phyloP scores from a whole-genome alignment of 2,797 vertebrate genomes.

The Anguilla anguilla region DNA sequence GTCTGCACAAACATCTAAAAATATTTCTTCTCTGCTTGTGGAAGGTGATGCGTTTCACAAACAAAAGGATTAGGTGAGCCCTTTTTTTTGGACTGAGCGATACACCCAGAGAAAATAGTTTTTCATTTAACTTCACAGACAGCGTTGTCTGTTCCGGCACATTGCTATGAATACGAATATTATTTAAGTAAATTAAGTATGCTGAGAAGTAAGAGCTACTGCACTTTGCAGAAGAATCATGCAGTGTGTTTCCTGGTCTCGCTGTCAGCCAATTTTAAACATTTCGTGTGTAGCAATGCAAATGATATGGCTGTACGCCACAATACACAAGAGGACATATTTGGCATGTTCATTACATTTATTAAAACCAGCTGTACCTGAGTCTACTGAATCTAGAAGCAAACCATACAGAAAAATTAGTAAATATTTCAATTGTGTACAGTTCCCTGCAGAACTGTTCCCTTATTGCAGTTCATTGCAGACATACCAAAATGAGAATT shows the following conservation, averaged over 20 bases:
- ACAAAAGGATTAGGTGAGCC: not conserved
- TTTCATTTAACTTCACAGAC: no score
- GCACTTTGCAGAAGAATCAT: no score
- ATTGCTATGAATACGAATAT: not conserved
- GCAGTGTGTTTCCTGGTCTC: no score
- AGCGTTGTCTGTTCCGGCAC: not conserved
- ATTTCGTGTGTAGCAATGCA: conserved; percentile 18
- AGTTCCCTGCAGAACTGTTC: not conserved
- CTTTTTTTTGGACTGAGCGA: not conserved
- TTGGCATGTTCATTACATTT: conserved; percentile 17
- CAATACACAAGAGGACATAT: conserved; percentile 21
- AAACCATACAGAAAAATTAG: conserved; percentile 49
- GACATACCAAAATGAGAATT: conserved; percentile 35
- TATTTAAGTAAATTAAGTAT: not conserved
- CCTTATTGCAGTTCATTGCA: conserved; percentile 40
- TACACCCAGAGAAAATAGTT: no score
- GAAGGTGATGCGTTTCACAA: not conserved
- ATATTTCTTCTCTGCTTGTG: not conserved
- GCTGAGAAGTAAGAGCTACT: not conserved
- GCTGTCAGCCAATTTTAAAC: not conserved
- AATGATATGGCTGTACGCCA: conserved; percentile 23
- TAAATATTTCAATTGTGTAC: conserved; percentile 34
- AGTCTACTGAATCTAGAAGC: conserved; percentile 53
- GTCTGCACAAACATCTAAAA: not conserved
- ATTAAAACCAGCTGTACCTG: conserved; percentile 54